Percentiles rank a stretch among this genome's conserved stretches.
Conservation (phyloP, 2,888 invertebrate species). For the Andrena haemorrhoa region DNA sequence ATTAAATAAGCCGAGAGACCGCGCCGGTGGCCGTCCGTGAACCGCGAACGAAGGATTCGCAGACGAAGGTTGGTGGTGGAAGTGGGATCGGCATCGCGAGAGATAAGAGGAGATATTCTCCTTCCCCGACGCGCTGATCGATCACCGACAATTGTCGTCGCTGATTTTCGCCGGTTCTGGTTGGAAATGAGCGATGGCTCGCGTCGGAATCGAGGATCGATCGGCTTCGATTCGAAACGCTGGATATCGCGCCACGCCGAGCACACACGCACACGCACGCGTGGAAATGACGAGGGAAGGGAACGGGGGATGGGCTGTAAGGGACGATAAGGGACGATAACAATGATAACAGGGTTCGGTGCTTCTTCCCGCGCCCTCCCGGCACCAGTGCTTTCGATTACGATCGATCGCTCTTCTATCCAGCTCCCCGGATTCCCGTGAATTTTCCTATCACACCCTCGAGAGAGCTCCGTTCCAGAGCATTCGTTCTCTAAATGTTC, state of each 20-base stretch:
- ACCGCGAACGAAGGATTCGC: not conserved
- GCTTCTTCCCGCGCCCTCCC: constrained; percentile 27
- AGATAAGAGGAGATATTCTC: not conserved
- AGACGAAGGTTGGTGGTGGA: not conserved
- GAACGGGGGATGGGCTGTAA: not conserved
- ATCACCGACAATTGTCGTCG: not conserved
- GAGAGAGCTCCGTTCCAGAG: not conserved
- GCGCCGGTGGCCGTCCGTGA: not conserved
- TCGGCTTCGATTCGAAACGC: constrained; percentile 16
- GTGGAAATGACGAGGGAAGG: constrained; percentile 21
- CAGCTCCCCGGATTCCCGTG: not conserved
- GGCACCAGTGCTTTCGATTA: not conserved
- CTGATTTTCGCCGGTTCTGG: not conserved
- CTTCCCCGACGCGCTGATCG: not conserved
- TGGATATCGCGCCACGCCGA: constrained; percentile 15
- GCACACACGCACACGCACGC: constrained; percentile 59
- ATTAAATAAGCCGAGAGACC: constrained; percentile 39
- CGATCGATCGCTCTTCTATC: not conserved
- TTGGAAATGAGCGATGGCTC: not conserved
- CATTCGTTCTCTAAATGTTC: constrained; percentile 4
- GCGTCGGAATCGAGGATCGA: constrained; percentile 14
- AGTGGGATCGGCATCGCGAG: not conserved
- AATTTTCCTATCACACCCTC: not conserved
- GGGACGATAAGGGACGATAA: constrained; percentile 37
- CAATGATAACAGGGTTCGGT: constrained; percentile 42